Evolutionary conservation across 2,888 invertebrate species (phyloP), one percentile per base, ranked within the genome.

Genomic region (Meteorus colon): DNA sequence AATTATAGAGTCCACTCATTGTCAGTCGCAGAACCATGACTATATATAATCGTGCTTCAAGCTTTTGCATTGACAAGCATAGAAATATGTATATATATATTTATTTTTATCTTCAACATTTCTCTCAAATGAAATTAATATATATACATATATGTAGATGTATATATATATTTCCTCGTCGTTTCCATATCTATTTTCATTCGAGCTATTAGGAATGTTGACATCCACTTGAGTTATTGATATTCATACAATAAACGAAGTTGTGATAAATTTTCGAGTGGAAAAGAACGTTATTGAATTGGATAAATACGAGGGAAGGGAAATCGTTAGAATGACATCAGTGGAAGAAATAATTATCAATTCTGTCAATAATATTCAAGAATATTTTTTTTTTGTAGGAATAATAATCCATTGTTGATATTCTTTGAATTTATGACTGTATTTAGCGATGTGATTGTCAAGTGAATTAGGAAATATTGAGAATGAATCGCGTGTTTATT

Each of bases 1-100:
- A 41, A 71, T 71, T 71, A 71, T 59, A n/a, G 19, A 27, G 16
- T 34, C 41, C 45, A 48, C 69, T 72, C 72, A 63, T 63, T 63
- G 71, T 48, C 72, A 72, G 63, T 63, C 48, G 45, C 48, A 70
- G 60, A 45, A 16, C 34, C n/a, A 16, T 10, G 24, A 19, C 71
- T 72, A 27, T 72, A 29, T 48, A 27, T 10, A n/a, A 12, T 41
- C 41, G 29, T 19, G 24, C 34, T 34, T 55, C 19, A 55, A 72
- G 48, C 31, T n/a, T 59, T 70, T 24, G 37, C 60, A 69, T 69
- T 55, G 48, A 29, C 34, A 59, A 69, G 48, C 10, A 14, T 16
- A 19, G 24, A 6, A 41, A 70, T 60, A 34, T 60, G 2, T 59
- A 24, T 27, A 37, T 45, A 48, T 41, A 6, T 34, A 34, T 37